Base-by-base conservation (phyloP, 2,797 vertebrate species). In the Dendrocincla tyrannina region DNA sequence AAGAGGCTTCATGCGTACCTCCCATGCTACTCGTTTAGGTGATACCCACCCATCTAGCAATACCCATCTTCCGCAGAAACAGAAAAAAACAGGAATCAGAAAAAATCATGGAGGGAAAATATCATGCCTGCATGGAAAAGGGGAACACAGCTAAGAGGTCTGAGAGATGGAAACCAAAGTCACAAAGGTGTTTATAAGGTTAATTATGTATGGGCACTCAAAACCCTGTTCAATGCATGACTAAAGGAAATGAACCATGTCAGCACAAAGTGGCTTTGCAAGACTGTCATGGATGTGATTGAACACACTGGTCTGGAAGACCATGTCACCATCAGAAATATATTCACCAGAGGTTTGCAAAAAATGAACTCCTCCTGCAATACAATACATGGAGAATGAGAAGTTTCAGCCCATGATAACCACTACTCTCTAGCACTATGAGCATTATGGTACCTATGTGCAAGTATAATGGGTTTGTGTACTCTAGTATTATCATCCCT, bases 371-470 rank as follows among this genome's bases (percentile, higher is more conserved):
- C 28, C n/a, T 70, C 2, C 35, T 85, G 37, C 72, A 79, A 4
- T 32, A 27, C 7, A 28, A 20, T 20, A 56, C 25, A n/a, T 5
- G 30, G 23, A 37, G 32, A 85, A 81, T 19, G 41, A 83, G n/a
- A 67, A 7, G 37, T 79, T 73, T 68, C 41, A 80, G n/a, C 55
- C 44, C 63, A 6, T 47, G 32, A 60, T 52, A 85, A 52, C 22
- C 50, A 25, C 28, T 82, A 0, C 73, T 33, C 7, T 25, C 42
- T 49, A 44, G 16, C 46, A n/a, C 22, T 24, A 7, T 56, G 47
- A 44, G 39, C 10, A 17, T 58, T 19, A 25, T 17, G 10, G n/a
- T 68, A 24, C 15, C 27, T 66, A 18, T 11, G 11, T 0, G 0
- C 13, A 16, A 22, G 15, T 58, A 11, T 17, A 41, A 32, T 17